phyloP scores from a whole-genome alignment of 2,797 vertebrate species.

The Erethizon dorsatum region DNA sequence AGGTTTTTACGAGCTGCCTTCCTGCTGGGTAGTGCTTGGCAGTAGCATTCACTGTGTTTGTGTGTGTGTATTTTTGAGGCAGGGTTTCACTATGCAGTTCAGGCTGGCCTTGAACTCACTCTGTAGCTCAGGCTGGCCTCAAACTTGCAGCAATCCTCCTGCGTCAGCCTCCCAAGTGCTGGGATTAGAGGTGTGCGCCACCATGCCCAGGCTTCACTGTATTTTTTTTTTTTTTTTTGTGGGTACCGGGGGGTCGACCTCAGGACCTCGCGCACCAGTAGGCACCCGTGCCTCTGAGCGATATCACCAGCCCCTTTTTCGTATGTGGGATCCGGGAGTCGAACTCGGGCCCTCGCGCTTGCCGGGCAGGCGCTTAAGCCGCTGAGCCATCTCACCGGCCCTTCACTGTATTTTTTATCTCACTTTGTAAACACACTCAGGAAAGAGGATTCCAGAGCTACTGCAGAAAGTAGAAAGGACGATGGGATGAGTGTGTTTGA shows the following conservation, averaged over 20 bases:
- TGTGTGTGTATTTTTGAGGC: not conserved
- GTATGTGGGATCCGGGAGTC: too few species aligned
- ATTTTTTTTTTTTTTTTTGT: too few species aligned
- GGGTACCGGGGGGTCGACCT: too few species aligned
- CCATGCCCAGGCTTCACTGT: not conserved
- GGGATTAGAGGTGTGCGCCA: not conserved
- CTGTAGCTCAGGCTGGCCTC: not conserved
- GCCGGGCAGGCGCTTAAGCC: too few species aligned
- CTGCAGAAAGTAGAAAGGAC: not conserved
- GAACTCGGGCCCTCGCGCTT: too few species aligned
- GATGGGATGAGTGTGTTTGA: not conserved
- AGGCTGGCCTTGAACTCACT: not conserved
- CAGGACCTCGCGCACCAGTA: too few species aligned
- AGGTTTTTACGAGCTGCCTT: not conserved
- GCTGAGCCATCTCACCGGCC: too few species aligned
- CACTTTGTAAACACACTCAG: not conserved
- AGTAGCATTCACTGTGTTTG: not conserved
- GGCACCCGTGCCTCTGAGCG: too few species aligned
- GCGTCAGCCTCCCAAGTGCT: not conserved
- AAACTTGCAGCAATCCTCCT: not conserved
- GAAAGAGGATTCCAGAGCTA: not conserved
- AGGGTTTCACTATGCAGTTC: not conserved
- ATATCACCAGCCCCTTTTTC: too few species aligned
- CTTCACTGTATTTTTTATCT: too few species aligned
- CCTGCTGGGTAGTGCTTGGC: not conserved